Evolutionary conservation across 2,113 vertebrate genomes (phyloP).

Genomic region (Chamaea fasciata): DNA sequence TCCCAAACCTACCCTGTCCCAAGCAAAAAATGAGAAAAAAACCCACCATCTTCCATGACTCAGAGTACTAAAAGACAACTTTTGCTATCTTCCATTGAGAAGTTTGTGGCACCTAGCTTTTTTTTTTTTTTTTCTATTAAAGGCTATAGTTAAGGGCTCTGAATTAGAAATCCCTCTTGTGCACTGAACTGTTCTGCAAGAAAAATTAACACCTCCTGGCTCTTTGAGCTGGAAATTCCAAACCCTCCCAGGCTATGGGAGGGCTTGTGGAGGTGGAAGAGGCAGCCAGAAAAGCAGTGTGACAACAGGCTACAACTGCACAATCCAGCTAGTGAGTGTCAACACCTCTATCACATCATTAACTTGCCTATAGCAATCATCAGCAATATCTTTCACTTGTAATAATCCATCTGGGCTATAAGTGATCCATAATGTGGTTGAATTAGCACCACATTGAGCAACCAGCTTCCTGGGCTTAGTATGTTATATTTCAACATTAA

Average conservation of each 20-base stretch:
- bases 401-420: not conserved
- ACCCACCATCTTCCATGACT: not conserved
- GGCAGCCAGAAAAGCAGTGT: not conserved
- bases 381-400: not conserved
- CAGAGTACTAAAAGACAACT: not conserved
- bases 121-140: not conserved
- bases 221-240: not conserved
- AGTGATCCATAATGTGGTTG: not conserved
- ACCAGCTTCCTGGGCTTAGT: not conserved
- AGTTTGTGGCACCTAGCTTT: not conserved
- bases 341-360: not conserved
- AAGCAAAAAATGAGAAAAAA: not conserved
- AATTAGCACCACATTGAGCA: not conserved
- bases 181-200: rapidly evolving
- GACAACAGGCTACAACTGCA: not conserved
- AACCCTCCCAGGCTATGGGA: not conserved
- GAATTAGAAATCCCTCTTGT: not conserved
- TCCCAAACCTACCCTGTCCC: not conserved
- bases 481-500: not conserved
- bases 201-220: not conserved
- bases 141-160: not conserved
- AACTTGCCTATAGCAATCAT: not conserved
- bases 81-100: not conserved
- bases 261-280: not conserved
- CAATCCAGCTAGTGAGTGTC: not conserved